These are phyloP conservation scores for Parnassius apollo DNA, from an alignment of 2,888 invertebrate genomes.

Conservation along the genomic window DNA sequence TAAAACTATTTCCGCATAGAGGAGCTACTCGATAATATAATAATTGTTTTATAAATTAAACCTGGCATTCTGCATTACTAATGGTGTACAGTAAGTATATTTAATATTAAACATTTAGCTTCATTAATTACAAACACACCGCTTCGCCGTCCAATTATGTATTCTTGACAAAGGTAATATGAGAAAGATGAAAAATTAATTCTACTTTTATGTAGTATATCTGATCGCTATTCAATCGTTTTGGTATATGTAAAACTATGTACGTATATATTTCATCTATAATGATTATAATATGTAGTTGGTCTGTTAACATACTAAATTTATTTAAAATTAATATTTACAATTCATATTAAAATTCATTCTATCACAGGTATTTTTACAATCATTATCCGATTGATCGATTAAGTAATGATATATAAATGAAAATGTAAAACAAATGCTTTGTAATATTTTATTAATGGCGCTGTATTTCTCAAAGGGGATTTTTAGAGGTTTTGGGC, in stretches of 20 bases:
- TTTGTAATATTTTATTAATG: too few species aligned
- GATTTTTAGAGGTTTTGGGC: too few species aligned
- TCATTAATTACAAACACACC: constrained; percentile 35
- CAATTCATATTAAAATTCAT: too few species aligned
- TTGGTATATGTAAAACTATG: constrained; percentile 6
- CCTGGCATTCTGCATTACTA: neutral
- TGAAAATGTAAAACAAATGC: too few species aligned
- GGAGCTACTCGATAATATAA: constrained; percentile 7
- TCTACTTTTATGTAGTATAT: constrained; percentile 4
- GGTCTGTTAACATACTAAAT: neutral
- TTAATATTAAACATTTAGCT: constrained; percentile 10
- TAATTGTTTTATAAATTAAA: constrained; percentile 12
- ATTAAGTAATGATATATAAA: too few species aligned
- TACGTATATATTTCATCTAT: constrained; percentile 4
- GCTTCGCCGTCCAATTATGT: constrained; percentile 51
- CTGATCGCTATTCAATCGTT: constrained; percentile 12
- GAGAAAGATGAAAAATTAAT: neutral
- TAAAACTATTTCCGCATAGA: neutral
- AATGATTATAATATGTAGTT: neutral
- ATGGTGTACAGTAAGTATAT: constrained; percentile 1
- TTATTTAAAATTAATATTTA: neutral
- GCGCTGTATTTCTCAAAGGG: too few species aligned
- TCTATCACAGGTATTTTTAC: too few species aligned
- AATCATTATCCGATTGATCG: too few species aligned
- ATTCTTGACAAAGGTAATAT: constrained; percentile 19